Evolutionary conservation across 2,113 vertebrate species (phyloP).

Genomic region (Marmota monax): DNA sequence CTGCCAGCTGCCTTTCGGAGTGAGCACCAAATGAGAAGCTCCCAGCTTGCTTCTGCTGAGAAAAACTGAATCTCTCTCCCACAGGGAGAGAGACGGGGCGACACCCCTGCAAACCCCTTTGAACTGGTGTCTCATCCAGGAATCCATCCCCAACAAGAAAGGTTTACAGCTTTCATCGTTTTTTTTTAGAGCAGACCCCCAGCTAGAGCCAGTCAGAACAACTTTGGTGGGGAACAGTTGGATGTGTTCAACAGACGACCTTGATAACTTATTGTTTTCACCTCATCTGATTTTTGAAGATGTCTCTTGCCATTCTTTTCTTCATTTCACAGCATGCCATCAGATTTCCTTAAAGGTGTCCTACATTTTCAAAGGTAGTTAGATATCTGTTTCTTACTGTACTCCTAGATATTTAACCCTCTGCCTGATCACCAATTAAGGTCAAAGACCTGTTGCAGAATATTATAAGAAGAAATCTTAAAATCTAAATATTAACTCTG

Average conservation of each 20-base stretch:
- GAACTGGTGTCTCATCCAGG: background rate
- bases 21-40: background rate
- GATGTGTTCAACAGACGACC: background rate
- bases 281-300: background rate
- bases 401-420: background rate
- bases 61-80: background rate
- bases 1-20: conserved; percentile 68
- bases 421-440: background rate
- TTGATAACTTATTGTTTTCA: background rate
- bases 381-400: background rate
- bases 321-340: background rate
- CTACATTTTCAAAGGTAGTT: background rate
- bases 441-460: background rate
- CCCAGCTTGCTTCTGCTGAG: background rate
- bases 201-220: background rate
- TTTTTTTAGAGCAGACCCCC: background rate
- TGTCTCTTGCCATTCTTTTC: background rate
- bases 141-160: background rate
- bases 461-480: conserved; percentile 11
- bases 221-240: background rate
- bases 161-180: background rate
- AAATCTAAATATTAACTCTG: conserved; percentile 10
- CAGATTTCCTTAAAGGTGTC: background rate
- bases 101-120: conserved; percentile 18
- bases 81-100: background rate